Conservation (phyloP, 2,113 vertebrate species). For the Holacanthus passer region DNA sequence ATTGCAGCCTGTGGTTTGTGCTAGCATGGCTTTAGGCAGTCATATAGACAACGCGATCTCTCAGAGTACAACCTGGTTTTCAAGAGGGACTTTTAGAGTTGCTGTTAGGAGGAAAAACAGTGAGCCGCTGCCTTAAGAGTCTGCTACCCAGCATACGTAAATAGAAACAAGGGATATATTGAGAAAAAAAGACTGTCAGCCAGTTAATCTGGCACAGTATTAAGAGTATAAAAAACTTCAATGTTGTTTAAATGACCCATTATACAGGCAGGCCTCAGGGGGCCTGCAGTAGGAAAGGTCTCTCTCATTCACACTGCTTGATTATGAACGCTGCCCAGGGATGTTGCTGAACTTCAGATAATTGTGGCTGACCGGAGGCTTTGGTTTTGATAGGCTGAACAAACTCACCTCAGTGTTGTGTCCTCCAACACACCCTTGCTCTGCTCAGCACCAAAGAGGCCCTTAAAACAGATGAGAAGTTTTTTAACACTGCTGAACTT, state of each 20-base stretch:
- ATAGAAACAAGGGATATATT: conserved; percentile 29
- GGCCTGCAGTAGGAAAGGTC: conserved; percentile 50
- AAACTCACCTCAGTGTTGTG: conserved; percentile 28
- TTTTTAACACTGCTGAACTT: conserved; percentile 7
- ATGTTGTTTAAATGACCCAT: conserved; percentile 58
- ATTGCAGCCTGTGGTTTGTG: not conserved
- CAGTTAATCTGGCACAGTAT: conserved; percentile 43
- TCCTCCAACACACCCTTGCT: conserved; percentile 7
- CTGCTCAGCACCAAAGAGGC: not conserved
- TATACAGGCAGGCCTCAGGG: conserved; percentile 36
- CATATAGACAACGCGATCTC: not conserved
- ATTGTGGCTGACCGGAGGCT: conserved; percentile 28
- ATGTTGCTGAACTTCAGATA: conserved; percentile 68
- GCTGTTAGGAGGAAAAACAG: conserved; percentile 26
- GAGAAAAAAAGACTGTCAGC: conserved; percentile 26
- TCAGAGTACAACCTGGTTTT: not conserved
- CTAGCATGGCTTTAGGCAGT: not conserved
- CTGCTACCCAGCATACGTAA: conserved; percentile 15
- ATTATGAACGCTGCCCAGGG: conserved; percentile 53
- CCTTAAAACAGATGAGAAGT: not conserved
- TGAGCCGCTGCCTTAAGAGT: conserved; percentile 31
- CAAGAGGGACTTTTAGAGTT: conserved; percentile 12
- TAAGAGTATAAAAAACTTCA: conserved; percentile 36
- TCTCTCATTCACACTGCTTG: conserved; percentile 48
- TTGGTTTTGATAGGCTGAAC: conserved; percentile 50